Evolutionary conservation across 2,888 invertebrate genomes (phyloP).

Genomic region (Pyrrhia umbra): DNA sequence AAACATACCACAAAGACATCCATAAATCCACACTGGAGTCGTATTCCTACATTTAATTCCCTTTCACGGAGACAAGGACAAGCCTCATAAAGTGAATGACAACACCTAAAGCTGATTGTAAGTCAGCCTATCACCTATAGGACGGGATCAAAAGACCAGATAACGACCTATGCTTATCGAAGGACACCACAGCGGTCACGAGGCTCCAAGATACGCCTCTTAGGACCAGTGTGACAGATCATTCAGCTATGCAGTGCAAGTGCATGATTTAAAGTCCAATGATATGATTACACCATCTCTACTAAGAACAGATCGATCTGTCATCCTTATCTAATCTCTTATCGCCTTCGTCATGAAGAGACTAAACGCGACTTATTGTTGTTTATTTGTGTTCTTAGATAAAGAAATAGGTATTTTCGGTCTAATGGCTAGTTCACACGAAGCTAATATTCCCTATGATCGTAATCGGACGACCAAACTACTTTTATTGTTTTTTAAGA

Average conservation of each 20-base stretch:
- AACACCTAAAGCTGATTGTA: too few relatives aligned
- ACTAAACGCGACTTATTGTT: constrained; percentile 1
- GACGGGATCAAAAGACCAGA: background rate
- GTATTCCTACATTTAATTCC: too few relatives aligned
- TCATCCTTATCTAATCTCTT: constrained; percentile 28
- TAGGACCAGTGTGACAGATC: background rate
- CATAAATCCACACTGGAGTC: too few relatives aligned
- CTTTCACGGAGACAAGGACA: too few relatives aligned
- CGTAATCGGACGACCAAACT: too few relatives aligned
- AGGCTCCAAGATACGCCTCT: background rate
- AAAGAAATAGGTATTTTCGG: background rate
- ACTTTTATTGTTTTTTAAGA: too few relatives aligned
- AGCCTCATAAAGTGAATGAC: too few relatives aligned
- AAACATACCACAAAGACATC: too few relatives aligned
- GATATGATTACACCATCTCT: constrained; percentile 3
- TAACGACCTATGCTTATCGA: background rate
- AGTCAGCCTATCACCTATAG: too few relatives aligned
- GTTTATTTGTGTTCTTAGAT: background rate
- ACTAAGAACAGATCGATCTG: constrained; percentile 25
- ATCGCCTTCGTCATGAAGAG: constrained; percentile 27
- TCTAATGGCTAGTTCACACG: background rate
- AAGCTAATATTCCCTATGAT: too few relatives aligned
- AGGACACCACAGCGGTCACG: constrained; percentile 17
- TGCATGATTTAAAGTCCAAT: constrained; percentile 22
- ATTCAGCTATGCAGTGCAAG: constrained; percentile 16